Evolutionary conservation across 2,797 vertebrate genomes (phyloP).

Genomic region (Nyctibius grandis): DNA sequence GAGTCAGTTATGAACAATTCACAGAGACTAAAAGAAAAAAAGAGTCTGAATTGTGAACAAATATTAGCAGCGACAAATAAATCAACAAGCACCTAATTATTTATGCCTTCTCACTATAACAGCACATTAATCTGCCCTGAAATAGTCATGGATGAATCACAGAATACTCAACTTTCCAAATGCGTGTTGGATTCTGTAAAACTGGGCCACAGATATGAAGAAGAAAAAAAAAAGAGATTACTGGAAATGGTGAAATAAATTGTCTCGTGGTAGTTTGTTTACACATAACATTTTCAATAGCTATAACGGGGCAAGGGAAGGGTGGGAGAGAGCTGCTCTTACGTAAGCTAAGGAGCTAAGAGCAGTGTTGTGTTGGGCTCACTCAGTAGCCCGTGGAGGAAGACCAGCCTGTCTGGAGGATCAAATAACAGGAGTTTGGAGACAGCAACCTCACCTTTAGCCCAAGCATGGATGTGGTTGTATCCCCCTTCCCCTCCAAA

Average conservation of each 20-base stretch:
- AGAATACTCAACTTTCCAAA: not conserved
- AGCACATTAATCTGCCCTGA: conserved; percentile 38
- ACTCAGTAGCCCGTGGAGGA: not conserved
- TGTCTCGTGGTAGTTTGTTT: not conserved
- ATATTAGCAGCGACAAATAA: conserved; percentile 47
- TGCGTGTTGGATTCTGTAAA: not conserved
- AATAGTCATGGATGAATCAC: not conserved
- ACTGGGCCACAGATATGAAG: not conserved
- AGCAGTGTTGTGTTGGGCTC: not conserved
- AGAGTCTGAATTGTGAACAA: conserved; percentile 33
- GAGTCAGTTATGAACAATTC: not conserved
- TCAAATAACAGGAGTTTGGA: not conserved
- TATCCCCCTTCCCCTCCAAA: not conserved
- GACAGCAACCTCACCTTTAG: not conserved
- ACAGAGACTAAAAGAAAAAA: not conserved
- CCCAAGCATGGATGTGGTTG: not conserved
- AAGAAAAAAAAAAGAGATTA: not conserved
- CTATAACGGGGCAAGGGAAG: not conserved
- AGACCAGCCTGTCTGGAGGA: not conserved
- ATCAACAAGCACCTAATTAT: conserved; percentile 33
- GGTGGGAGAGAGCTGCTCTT: not conserved
- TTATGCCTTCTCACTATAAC: not conserved
- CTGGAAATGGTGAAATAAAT: conserved; percentile 21
- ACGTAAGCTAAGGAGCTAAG: not conserved
- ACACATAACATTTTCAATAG: not conserved